Base-by-base conservation (phyloP, 2,113 vertebrate species). In the Hippocampus mohnikei region DNA sequence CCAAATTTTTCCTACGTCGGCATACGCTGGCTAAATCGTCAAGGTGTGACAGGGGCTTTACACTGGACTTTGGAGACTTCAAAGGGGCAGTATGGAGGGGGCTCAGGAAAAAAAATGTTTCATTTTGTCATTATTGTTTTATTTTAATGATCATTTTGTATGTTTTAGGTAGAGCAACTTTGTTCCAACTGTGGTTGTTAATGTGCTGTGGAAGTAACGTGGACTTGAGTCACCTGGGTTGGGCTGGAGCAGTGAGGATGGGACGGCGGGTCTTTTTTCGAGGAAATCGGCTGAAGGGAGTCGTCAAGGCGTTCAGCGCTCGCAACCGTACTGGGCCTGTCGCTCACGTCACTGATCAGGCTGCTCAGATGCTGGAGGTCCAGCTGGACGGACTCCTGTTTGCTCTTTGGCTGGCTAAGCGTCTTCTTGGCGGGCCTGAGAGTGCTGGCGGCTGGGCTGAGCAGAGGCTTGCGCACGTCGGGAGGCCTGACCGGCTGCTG, bases 301-400 rank as follows among this genome's bases (percentile, higher is more conserved):
- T 2, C 0, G 9, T 72, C 42, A 8, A 11, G 7, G 67, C 80
- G 65, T 12, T n/a, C 69, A 20, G 48, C 40, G 27, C 16, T 18
- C 2, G 16, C 4, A 13, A 74, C 4, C 15, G 55, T 0, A 15
- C 52, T 1, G 53, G 76, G 79, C 4, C 41, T 66, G 8, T 93
- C 92, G 25, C 88, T 89, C 27, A 94, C 93, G 23, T 91, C 86
- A 76, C 93, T 92, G 81, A 98, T 98, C 77, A 98, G 94, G 82
- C 91, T 96, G 76, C 90, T 96, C 60, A 98, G 95, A 76, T 95
- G 94, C 69, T 94, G 89, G 83, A 98, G 37, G 85, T 98, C 88
- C 1, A 98, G 89, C 59, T 64, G 93, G 84, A 66, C 63, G 0
- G 50, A 77, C 5, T 89, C 87, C 29, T 63, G 78, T 46, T 78